Percentiles rank a stretch among this genome's conserved stretches.
phyloP scores from a whole-genome alignment of 2,113 vertebrate species.

The Gallinago undulata region DNA sequence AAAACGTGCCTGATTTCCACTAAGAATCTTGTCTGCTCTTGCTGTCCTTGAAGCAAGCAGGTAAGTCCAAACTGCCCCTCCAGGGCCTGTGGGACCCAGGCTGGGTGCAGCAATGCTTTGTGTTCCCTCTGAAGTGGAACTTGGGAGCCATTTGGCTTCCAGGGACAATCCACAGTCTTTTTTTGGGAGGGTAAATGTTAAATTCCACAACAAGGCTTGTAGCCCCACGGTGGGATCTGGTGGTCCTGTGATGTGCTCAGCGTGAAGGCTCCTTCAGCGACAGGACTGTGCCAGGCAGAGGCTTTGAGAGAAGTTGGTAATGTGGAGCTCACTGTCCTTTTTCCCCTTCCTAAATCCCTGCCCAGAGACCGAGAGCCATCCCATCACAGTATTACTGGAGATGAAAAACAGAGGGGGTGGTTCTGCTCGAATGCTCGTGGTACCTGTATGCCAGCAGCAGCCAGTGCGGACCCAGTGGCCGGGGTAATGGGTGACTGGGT shows the following conservation, averaged over 20 bases:
- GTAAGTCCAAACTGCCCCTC: not conserved
- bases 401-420: not conserved
- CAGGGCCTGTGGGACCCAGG: not conserved
- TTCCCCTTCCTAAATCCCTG: not conserved
- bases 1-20: not conserved
- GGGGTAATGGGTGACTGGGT: not conserved
- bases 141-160: not conserved
- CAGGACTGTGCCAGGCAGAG: not conserved
- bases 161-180: not conserved
- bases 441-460: not conserved
- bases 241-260: not conserved
- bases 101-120: not conserved
- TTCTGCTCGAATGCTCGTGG: not conserved
- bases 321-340: not conserved
- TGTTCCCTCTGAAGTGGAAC: not conserved
- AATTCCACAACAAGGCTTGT: not conserved
- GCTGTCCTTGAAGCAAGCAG: not conserved
- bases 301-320: not conserved
- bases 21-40: not conserved
- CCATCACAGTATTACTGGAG: not conserved
- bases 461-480: not conserved
- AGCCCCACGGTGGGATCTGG: fast-evolving
- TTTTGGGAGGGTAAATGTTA: not conserved
- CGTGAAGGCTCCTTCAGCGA: not conserved
- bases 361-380: not conserved